These are phyloP conservation scores for Mormyrus iriodes DNA, from an alignment of 2,113 vertebrate species.

Conservation along the genomic window DNA sequence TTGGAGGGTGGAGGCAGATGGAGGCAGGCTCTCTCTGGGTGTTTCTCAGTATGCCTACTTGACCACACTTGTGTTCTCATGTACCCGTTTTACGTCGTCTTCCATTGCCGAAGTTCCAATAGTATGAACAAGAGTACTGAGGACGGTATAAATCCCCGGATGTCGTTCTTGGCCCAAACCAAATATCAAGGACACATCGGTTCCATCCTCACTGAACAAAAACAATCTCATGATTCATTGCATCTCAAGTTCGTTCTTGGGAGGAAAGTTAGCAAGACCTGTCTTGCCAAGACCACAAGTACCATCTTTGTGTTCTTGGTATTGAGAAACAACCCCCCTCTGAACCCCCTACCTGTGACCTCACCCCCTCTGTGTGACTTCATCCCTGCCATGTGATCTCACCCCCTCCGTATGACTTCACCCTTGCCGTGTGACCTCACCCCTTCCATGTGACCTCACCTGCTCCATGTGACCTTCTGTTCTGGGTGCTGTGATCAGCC, in stretches of 20 bases:
- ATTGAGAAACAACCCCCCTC: background rate
- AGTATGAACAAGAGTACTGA: background rate
- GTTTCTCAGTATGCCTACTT: background rate
- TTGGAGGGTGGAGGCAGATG: background rate
- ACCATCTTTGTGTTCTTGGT: background rate
- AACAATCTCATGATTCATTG: background rate
- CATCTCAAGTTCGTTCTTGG: background rate
- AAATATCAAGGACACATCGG: background rate
- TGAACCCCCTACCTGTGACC: background rate
- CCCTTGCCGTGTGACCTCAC: too few relatives aligned
- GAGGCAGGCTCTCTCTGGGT: background rate
- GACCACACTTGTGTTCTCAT: background rate
- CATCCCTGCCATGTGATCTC: too few relatives aligned
- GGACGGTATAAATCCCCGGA: background rate
- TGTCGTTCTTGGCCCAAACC: background rate
- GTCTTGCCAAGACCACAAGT: background rate
- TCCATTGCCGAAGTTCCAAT: background rate
- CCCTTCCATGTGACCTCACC: too few relatives aligned
- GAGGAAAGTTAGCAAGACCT: background rate
- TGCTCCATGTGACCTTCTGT: background rate
- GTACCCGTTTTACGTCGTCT: background rate
- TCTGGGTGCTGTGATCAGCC: conserved; percentile 57
- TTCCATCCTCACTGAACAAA: background rate
- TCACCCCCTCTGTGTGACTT: too few relatives aligned
- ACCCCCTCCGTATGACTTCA: background rate